Base-by-base conservation (phyloP, 2,113 vertebrate genomes). In the Cinclus cinclus region DNA sequence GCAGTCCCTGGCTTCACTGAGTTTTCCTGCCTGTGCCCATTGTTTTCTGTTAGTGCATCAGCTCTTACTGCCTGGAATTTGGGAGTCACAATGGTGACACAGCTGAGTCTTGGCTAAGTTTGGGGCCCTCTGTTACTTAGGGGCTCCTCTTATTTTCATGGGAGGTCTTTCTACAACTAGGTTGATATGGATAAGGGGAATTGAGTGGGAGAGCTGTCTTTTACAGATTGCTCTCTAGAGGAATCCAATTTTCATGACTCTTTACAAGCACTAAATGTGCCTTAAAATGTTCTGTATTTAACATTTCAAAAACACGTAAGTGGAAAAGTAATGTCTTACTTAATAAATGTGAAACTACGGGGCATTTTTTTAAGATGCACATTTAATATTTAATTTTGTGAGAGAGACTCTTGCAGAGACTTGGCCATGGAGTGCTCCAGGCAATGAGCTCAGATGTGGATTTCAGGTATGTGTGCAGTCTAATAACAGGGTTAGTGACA, bases 401-500 rank as follows among this genome's bases (percentile, higher is more conserved):
- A 90, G 90, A 87, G 53, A 80, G 55, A 10, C 73, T 93, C 86
- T 81, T 95, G 92, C 86, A 90, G 90, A 83, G 92, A 82, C 92
- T 89, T 93, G 92, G 95, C 90, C 42, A 30, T 14, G 62, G 60
- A 82, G 49, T 46, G 92, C 94, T 96, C 41, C 68, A 71, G 96
- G 94, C 94, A 79, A 5, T 24, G 58, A 89, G 94, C 95, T 94
- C 83, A 90, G 93, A 84, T 81, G 88, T 75, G 83, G 92, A 81
- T 95, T 95, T 91, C 44, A 64, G 93, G 92, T 92, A 93, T 2
- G 7, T 80, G 63, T 86, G 63, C 71, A 86, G 82, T 67, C 88
- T 92, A 83, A 94, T 90, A 81, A 94, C 20, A 46, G 94, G 93
- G 94, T 92, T 90, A 87, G 88, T 90, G 93, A 93, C 92, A 95